Evolutionary conservation across 2,888 invertebrate genomes (phyloP).

Genomic region (Parochlus steinenii): DNA sequence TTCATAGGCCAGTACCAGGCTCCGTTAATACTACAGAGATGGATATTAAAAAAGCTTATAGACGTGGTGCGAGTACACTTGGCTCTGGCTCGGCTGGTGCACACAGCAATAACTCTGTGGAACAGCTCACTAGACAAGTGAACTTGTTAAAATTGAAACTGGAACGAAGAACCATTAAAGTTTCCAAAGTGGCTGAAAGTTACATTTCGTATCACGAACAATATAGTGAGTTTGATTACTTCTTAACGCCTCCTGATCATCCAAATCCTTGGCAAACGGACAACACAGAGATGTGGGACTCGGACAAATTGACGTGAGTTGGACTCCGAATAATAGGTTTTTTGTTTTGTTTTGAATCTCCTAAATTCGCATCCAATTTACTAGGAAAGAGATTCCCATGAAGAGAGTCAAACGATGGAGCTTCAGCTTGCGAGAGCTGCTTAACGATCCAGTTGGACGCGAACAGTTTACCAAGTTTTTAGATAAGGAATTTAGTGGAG

Average conservation of each 20-base stretch:
- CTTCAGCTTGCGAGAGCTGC: slow-evolving; percentile 85
- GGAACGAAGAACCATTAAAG: slow-evolving; percentile 74
- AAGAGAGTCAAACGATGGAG: slow-evolving; percentile 94
- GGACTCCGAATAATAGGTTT: not conserved
- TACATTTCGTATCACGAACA: slow-evolving; percentile 87
- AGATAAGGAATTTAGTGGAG: slow-evolving; percentile 96
- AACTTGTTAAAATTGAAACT: slow-evolving; percentile 47
- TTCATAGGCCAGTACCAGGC: slow-evolving; percentile 97
- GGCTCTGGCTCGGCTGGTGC: slow-evolving; percentile 30
- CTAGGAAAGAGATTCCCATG: slow-evolving; percentile 79
- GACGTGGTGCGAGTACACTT: slow-evolving; percentile 33
- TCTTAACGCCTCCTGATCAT: slow-evolving; percentile 81
- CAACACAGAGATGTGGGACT: slow-evolving; percentile 93
- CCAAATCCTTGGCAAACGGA: slow-evolving; percentile 97
- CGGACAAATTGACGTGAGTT: slow-evolving; percentile 77
- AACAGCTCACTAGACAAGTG: slow-evolving; percentile 44
- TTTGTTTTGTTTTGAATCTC: slow-evolving; percentile 1
- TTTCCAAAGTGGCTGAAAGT: slow-evolving; percentile 87
- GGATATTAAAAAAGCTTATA: slow-evolving; percentile 90
- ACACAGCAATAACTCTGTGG: slow-evolving; percentile 27
- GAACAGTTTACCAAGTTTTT: slow-evolving; percentile 94
- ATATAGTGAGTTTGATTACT: slow-evolving; percentile 91
- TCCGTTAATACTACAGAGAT: slow-evolving; percentile 98
- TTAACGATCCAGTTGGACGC: slow-evolving; percentile 86
- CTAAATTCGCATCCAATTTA: slow-evolving; percentile 13